These are phyloP conservation scores for Macrochelys suwanniensis DNA, from an alignment of 2,797 vertebrate genomes.

Conservation along the genomic window DNA sequence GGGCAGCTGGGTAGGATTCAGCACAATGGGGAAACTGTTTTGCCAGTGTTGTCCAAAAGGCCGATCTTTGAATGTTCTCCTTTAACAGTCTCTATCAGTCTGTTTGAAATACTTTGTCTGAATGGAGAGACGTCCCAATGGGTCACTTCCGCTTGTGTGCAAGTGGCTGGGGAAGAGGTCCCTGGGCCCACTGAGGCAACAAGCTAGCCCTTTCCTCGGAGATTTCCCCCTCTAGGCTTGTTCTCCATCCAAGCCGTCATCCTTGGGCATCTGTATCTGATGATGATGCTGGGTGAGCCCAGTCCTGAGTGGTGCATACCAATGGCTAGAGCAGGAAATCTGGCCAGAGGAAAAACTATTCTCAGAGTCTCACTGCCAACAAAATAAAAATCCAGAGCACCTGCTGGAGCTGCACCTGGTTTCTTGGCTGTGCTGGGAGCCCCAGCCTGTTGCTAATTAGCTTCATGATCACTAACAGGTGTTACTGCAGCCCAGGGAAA, in stretches of 20 bases:
- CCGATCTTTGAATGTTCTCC: not conserved
- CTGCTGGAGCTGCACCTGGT: not conserved
- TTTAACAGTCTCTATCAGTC: not conserved
- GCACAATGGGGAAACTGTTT: not conserved
- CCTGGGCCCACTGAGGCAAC: not conserved
- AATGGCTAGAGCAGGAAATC: not conserved
- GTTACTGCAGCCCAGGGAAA: not conserved
- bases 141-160: not conserved
- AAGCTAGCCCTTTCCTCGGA: accelerated
- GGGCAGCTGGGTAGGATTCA: not conserved
- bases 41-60: not conserved
- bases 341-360: not conserved
- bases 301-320: not conserved
- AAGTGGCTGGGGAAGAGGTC: not conserved
- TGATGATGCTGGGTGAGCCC: not conserved
- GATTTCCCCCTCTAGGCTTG: not conserved
- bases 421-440: not conserved
- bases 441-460: accelerated
- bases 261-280: accelerated
- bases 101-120: not conserved
- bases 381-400: accelerated
- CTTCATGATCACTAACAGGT: not conserved
- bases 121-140: not conserved
- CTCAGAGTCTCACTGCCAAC: not conserved
- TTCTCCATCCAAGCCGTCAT: not conserved